Evolutionary conservation across 2,888 invertebrate species (phyloP).

Genomic region (Polyommatus iphigenia): DNA sequence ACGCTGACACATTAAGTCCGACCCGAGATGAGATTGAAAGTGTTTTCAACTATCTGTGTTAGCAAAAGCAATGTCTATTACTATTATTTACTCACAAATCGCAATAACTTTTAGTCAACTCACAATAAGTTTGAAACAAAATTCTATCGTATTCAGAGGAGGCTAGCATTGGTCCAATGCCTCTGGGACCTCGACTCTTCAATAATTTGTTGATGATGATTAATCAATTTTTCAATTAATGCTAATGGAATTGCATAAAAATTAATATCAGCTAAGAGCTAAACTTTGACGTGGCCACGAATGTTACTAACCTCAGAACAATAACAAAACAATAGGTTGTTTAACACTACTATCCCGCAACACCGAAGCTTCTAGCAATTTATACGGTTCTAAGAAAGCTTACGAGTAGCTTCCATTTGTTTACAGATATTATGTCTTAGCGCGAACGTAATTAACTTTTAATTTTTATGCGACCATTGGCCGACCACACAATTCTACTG

Average conservation of each 20-base stretch:
- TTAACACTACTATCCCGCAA: background rate
- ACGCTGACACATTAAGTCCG: background rate
- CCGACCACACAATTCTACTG: background rate
- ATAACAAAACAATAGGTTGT: slow-evolving; percentile 8
- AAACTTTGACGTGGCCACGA: background rate
- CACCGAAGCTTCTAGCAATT: background rate
- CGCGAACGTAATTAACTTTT: background rate
- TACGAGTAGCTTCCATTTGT: background rate
- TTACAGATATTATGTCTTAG: background rate
- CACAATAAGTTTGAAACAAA: background rate
- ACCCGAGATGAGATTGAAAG: slow-evolving; percentile 17
- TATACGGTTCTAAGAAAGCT: background rate
- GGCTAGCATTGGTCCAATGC: background rate
- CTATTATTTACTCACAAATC: background rate
- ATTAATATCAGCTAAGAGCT: no score
- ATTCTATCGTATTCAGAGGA: background rate
- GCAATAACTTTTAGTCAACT: background rate
- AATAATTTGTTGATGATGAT: no score
- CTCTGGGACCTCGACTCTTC: no score
- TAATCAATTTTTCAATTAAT: no score
- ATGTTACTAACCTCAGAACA: slow-evolving; percentile 6
- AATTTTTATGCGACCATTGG: background rate
- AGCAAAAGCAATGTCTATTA: background rate
- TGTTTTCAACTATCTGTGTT: slow-evolving; percentile 1
- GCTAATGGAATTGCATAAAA: no score